Conservation (phyloP, 2,797 vertebrate species). For the Thaleichthys pacificus region DNA sequence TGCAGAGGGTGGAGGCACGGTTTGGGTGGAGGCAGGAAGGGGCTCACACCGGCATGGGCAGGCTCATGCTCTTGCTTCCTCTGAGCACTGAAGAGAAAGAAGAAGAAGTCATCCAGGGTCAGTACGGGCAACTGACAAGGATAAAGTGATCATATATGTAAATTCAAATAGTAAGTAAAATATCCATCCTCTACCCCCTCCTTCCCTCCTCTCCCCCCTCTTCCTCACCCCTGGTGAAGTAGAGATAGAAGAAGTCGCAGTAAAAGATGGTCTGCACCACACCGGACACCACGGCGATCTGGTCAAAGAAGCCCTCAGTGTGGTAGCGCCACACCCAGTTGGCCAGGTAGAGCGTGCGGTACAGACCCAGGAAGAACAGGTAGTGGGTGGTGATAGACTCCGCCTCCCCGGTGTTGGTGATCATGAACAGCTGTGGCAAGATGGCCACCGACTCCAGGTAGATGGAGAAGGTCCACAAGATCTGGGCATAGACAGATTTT, state of each 20-base stretch:
- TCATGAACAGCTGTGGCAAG: slow-evolving; percentile 98
- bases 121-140: not conserved
- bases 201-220: too few relatives aligned
- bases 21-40: slow-evolving; percentile 13
- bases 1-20: not conserved
- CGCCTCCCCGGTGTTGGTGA: slow-evolving; percentile 97
- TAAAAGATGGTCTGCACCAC: slow-evolving; percentile 98
- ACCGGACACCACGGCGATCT: slow-evolving; percentile 96
- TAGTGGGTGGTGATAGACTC: slow-evolving; percentile 99
- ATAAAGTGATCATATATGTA: too few relatives aligned
- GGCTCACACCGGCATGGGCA: slow-evolving; percentile 74
- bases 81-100: slow-evolving; percentile 61
- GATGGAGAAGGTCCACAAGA: slow-evolving; percentile 99
- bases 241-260: slow-evolving; percentile 99
- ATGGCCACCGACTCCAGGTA: slow-evolving; percentile 98
- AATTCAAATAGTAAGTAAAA: too few relatives aligned
- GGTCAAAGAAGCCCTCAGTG: slow-evolving; percentile 97
- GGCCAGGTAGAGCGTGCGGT: slow-evolving; percentile 93
- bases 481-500: slow-evolving; percentile 66
- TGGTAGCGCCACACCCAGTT: slow-evolving; percentile 99
- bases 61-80: slow-evolving; percentile 70
- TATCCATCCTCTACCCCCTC: too few relatives aligned
- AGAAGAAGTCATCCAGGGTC: not conserved
- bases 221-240: slow-evolving; percentile 94
- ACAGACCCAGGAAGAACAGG: slow-evolving; percentile 95